These are phyloP conservation scores for Pseudonaja textilis DNA, from an alignment of 2,113 vertebrate genomes.

Conservation along the genomic window DNA sequence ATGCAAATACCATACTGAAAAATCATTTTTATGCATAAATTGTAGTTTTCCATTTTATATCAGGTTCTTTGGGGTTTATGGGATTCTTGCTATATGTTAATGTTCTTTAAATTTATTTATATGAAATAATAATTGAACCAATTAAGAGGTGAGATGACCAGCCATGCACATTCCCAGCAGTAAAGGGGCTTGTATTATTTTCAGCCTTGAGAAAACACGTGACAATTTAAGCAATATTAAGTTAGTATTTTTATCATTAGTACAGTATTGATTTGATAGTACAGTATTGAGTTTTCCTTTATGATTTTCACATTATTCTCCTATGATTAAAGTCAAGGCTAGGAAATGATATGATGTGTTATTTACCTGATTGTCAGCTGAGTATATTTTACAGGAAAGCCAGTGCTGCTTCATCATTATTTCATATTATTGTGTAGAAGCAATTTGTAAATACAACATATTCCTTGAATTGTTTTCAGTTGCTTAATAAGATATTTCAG, in stretches of 20 bases:
- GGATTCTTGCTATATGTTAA: background rate
- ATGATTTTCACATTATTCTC: background rate
- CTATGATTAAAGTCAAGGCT: conserved; percentile 36
- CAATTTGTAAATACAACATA: conserved; percentile 5
- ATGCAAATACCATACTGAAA: background rate
- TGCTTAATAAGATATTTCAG: conserved; percentile 18
- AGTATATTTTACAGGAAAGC: conserved; percentile 30
- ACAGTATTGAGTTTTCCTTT: conserved; percentile 49
- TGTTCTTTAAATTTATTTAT: conserved; percentile 6
- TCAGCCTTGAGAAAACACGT: conserved; percentile 17
- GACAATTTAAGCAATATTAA: conserved; percentile 51
- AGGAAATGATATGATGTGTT: conserved; percentile 34
- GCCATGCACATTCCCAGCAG: conserved; percentile 1
- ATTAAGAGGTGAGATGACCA: background rate
- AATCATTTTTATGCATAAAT: background rate
- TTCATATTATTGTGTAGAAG: background rate
- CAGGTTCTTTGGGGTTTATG: background rate
- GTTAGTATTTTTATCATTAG: conserved; percentile 51
- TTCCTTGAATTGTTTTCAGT: background rate
- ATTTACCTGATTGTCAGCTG: conserved; percentile 34
- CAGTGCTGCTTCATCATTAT: conserved; percentile 26
- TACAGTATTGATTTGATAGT: conserved; percentile 43
- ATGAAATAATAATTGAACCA: background rate
- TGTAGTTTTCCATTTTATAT: background rate
- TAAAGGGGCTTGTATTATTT: conserved; percentile 4